A percentile compares a stretch with the other conserved stretches of the same genome.
These are phyloP conservation scores for Hanleya hanleyi DNA, from an alignment of 2,888 invertebrate species.

Conservation along the genomic window DNA sequence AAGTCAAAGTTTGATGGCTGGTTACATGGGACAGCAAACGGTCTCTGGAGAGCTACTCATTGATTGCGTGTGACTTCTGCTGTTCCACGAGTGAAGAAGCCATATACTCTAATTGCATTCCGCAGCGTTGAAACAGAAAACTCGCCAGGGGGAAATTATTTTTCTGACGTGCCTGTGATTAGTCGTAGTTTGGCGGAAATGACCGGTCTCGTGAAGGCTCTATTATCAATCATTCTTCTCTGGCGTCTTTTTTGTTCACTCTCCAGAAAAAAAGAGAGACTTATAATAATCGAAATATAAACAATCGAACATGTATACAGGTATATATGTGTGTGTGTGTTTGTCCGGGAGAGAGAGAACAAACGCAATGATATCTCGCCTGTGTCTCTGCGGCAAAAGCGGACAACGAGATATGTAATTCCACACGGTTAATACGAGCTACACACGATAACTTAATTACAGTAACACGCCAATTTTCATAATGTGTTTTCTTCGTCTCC, in stretches of 20 bases:
- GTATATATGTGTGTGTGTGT: background rate
- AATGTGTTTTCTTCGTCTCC: background rate
- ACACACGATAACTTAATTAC: slow-evolving; percentile 9
- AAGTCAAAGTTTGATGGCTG: background rate
- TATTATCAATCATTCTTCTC: background rate
- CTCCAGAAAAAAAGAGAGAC: too few species aligned
- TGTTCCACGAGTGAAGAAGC: background rate
- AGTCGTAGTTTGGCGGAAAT: background rate
- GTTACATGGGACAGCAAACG: background rate
- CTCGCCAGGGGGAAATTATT: background rate
- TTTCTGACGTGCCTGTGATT: background rate
- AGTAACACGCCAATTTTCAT: background rate
- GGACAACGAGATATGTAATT: background rate
- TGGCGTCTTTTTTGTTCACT: too few species aligned
- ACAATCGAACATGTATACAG: background rate
- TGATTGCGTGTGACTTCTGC: background rate
- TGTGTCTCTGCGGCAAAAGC: background rate
- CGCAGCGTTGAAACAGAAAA: background rate
- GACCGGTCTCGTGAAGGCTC: background rate
- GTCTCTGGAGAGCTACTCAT: background rate
- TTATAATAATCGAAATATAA: background rate
- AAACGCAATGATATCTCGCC: background rate
- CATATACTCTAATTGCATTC: background rate
- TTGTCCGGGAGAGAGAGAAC: background rate
- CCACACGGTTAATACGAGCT: background rate